Base-by-base conservation (phyloP, 2,113 vertebrate genomes). In the Amphiprion ocellaris region DNA sequence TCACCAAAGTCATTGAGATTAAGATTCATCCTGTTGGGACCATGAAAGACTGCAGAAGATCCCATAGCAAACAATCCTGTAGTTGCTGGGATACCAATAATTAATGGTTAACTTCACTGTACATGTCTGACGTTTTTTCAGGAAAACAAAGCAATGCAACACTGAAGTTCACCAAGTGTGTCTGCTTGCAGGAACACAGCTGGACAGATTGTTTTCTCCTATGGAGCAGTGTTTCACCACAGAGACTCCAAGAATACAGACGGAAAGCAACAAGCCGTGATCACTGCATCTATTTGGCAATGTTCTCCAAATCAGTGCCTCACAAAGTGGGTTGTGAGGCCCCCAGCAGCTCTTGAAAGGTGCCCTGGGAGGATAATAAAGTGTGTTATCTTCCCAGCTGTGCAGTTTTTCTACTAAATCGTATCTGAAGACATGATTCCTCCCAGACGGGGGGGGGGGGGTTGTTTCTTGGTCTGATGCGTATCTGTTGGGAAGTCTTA, bases 331-430 rank as follows among this genome's bases (percentile, higher is more conserved):
- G 68, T 61, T 77, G 23, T 77, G 46, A 44, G 62, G 17, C 15
- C 21, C 62, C 62, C 58, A 69, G 75, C 61, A 60, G 58, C 64
- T 69, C 53, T 60, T 63, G 46, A 81, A 77, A 64, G 58, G 19
- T 73, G 69, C 53, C 76, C 73, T 69, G 24, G 47, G 49, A 56
- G 41, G 77, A 83, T 77, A 83, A 77, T 77, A 46, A 80, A 65
- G 53, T 83, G 56, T 70, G n/a, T 70, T 70, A 69, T 80, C 71
- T 49, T 83, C 52, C 71, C 61, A 75, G 64, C 68, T 73, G 72
- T 69, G 76, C 1, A 0, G 15, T 75, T 77, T 37, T 77, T 67
- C 50, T 55, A 56, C 60, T 67, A 58, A 75, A 72, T 76, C 1
- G 0, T 52, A 53, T 81, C 68, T 26, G 71, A 72, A 4, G 1